These are phyloP conservation scores for Zoanthus sociatus DNA, from an alignment of 92 coral and sea anemone species.

Conservation along the genomic window DNA sequence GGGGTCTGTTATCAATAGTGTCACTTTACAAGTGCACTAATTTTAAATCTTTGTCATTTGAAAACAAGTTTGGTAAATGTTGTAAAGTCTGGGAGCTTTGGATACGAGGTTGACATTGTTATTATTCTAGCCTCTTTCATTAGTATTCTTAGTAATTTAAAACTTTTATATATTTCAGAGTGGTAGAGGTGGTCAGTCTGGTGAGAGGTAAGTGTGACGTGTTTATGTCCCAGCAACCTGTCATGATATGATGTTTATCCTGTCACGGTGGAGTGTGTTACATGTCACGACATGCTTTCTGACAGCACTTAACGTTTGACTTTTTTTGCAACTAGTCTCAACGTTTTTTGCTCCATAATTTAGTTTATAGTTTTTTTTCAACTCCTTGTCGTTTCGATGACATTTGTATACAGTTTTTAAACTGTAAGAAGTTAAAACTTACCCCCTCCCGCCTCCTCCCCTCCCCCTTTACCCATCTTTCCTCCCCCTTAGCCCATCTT, in stretches of 20 bases:
- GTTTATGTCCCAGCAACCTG: background rate
- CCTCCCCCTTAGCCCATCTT: too few relatives aligned
- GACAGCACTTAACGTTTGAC: background rate
- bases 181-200: constrained; percentile 31
- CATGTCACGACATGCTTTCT: background rate
- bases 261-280: background rate
- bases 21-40: too few relatives aligned
- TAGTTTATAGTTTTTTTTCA: too few relatives aligned
- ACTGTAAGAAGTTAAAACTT: too few relatives aligned
- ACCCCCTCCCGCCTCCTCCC: background rate
- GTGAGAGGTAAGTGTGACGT: constrained; percentile 23
- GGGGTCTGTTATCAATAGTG: too few relatives aligned
- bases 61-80: too few relatives aligned
- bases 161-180: constrained; percentile 21
- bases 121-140: background rate
- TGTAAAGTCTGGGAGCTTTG: background rate
- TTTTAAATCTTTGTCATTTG: too few relatives aligned
- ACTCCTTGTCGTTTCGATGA: too few relatives aligned
- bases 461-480: too few relatives aligned
- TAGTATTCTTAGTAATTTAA: background rate
- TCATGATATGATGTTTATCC: background rate
- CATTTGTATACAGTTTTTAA: too few relatives aligned
- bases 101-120: background rate
- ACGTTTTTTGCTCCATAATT: too few relatives aligned
- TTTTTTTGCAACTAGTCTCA: background rate